Evolutionary conservation across 2,113 vertebrate genomes (phyloP).

Genomic region (Acanthisitta chloris): DNA sequence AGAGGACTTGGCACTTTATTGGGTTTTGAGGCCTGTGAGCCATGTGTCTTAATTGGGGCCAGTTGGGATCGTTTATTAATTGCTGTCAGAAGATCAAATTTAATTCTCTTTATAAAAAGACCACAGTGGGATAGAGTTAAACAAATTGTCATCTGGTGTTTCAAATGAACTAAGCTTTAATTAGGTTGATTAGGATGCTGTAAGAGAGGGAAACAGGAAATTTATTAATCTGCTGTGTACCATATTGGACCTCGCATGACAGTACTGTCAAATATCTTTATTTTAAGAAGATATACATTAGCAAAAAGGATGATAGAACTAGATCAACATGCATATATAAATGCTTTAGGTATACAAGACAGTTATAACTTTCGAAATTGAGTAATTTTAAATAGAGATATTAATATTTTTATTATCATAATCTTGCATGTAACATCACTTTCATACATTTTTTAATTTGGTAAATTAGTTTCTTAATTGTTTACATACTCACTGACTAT

Average conservation of each 20-base stretch:
- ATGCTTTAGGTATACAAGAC: neutral
- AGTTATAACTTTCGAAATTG: neutral
- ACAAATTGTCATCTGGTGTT: slow-evolving; percentile 98
- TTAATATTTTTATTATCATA: neutral
- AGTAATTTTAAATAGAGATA: neutral
- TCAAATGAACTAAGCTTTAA: slow-evolving; percentile 99
- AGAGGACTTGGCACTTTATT: slow-evolving; percentile 70
- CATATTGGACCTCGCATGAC: slow-evolving; percentile 59
- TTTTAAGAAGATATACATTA: slow-evolving; percentile 39
- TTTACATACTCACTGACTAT: neutral
- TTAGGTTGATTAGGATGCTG: slow-evolving; percentile 97
- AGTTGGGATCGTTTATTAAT: slow-evolving; percentile 99
- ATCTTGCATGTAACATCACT: neutral
- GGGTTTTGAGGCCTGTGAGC: slow-evolving; percentile 85
- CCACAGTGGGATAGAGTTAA: slow-evolving; percentile 96
- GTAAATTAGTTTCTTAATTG: neutral
- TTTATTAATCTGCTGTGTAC: slow-evolving; percentile 77
- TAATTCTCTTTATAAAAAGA: slow-evolving; percentile 97
- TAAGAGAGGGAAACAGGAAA: slow-evolving; percentile 79
- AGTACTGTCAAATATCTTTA: slow-evolving; percentile 62
- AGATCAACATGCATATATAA: neutral
- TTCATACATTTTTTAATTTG: neutral
- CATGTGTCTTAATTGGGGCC: slow-evolving; percentile 94
- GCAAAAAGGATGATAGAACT: neutral
- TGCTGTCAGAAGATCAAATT: slow-evolving; percentile 99